These are phyloP conservation scores for Cochlearius cochlearius DNA, from an alignment of 2,113 vertebrate genomes.

Conservation along the genomic window DNA sequence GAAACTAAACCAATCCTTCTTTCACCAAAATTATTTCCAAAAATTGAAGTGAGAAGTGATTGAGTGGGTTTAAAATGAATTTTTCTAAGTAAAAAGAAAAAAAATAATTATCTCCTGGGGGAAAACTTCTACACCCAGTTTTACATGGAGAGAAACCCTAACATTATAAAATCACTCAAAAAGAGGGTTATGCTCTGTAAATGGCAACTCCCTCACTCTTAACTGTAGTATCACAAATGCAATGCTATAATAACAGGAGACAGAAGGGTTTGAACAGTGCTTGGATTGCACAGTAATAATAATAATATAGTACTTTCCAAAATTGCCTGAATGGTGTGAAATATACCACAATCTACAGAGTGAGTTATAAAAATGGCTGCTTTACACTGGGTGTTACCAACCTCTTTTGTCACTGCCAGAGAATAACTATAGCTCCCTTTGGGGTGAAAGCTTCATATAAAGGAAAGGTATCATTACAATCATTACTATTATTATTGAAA, in stretches of 20 bases:
- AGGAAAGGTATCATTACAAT: slow-evolving; percentile 69
- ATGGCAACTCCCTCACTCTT: slow-evolving; percentile 63
- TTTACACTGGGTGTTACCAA: slow-evolving; percentile 61
- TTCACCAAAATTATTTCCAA: slow-evolving; percentile 15
- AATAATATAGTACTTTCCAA: slow-evolving; percentile 67
- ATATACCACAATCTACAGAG: slow-evolving; percentile 63
- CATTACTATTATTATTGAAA: slow-evolving; percentile 74
- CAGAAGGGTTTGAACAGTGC: slow-evolving; percentile 57
- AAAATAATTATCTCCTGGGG: slow-evolving; percentile 12
- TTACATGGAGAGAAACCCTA: slow-evolving; percentile 53
- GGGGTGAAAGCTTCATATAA: slow-evolving; percentile 65
- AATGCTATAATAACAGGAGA: slow-evolving; percentile 65
- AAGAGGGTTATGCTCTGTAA: slow-evolving; percentile 61
- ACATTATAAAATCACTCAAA: slow-evolving; percentile 71
- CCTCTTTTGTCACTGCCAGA: slow-evolving; percentile 61
- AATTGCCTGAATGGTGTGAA: slow-evolving; percentile 70
- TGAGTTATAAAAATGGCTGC: slow-evolving; percentile 68
- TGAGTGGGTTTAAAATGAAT: slow-evolving; percentile 25
- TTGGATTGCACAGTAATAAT: slow-evolving; percentile 67
- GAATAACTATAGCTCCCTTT: slow-evolving; percentile 60
- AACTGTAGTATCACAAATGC: slow-evolving; percentile 73
- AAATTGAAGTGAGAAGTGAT: slow-evolving; percentile 17
- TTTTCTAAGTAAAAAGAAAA: slow-evolving; percentile 41
- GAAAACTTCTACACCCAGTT: slow-evolving; percentile 22
- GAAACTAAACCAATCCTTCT: slow-evolving; percentile 1